These are phyloP conservation scores for Eumerus sabulonum DNA, from an alignment of 2,888 invertebrate species.

Conservation along the genomic window DNA sequence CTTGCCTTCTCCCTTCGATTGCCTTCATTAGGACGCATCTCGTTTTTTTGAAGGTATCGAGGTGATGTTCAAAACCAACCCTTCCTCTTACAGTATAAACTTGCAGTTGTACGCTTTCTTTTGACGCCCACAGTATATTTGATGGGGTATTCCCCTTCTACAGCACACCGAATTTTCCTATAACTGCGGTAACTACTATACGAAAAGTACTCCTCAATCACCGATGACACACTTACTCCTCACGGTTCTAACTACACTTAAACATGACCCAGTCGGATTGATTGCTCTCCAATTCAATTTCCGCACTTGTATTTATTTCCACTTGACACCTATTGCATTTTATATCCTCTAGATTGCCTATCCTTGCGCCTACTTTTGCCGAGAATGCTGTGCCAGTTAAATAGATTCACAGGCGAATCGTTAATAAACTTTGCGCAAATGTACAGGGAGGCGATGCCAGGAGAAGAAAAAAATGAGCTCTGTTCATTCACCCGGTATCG, in stretches of 20 bases:
- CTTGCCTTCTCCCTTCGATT: too few species aligned
- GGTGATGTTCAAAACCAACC: too few species aligned
- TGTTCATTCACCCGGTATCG: slow-evolving; percentile 49
- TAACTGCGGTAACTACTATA: too few species aligned
- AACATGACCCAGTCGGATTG: slow-evolving; percentile 61
- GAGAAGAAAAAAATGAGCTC: slow-evolving; percentile 12
- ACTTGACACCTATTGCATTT: slow-evolving; percentile 63
- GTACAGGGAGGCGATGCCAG: slow-evolving; percentile 26
- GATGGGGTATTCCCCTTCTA: too few species aligned
- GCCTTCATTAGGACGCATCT: too few species aligned
- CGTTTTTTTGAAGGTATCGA: too few species aligned
- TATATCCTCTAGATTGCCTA: slow-evolving; percentile 37
- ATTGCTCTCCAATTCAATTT: slow-evolving; percentile 49
- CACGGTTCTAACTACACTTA: slow-evolving; percentile 4
- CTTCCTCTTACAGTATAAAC: too few species aligned
- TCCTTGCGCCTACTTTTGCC: slow-evolving; percentile 51
- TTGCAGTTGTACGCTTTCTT: too few species aligned
- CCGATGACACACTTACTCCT: too few species aligned
- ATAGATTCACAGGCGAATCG: slow-evolving; percentile 23
- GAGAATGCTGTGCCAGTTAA: slow-evolving; percentile 15
- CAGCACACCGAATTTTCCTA: too few species aligned
- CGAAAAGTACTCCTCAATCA: too few species aligned
- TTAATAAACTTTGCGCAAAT: slow-evolving; percentile 38
- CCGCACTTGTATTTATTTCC: slow-evolving; percentile 66
- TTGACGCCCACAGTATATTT: too few species aligned